These are phyloP conservation scores for Darwinula stevensoni DNA, from an alignment of 2,888 invertebrate genomes.

Conservation along the genomic window DNA sequence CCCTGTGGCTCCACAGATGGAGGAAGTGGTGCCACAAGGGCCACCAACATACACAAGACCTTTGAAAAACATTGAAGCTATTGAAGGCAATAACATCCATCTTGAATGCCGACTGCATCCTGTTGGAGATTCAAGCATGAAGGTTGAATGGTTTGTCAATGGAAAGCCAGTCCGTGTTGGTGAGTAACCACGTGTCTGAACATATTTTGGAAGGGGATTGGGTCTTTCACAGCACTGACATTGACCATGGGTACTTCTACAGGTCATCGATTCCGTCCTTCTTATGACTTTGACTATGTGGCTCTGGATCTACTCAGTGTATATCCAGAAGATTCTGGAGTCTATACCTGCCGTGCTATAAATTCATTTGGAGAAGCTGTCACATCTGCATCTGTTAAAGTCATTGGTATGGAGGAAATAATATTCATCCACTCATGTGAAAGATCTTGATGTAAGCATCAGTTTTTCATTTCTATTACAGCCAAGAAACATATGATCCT, in stretches of 20 bases:
- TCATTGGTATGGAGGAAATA: slow-evolving; percentile 30
- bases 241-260: too few species aligned
- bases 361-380: slow-evolving; percentile 83
- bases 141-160: slow-evolving; percentile 86
- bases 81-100: slow-evolving; percentile 71
- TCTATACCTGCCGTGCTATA: slow-evolving; percentile 77
- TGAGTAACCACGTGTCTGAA: too few species aligned
- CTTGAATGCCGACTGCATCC: slow-evolving; percentile 70
- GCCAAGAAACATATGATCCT: slow-evolving; percentile 46
- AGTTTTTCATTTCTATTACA: slow-evolving; percentile 13
- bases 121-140: slow-evolving; percentile 62
- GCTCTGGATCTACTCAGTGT: slow-evolving; percentile 83
- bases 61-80: slow-evolving; percentile 58
- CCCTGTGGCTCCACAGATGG: slow-evolving; percentile 24
- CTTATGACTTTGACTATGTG: slow-evolving; percentile 88
- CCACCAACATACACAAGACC: slow-evolving; percentile 63
- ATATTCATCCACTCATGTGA: too few species aligned
- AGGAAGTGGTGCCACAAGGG: slow-evolving; percentile 53
- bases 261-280: slow-evolving; percentile 65
- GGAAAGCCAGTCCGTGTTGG: slow-evolving; percentile 72
- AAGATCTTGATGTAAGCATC: too few species aligned
- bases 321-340: slow-evolving; percentile 87
- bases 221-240: too few species aligned
- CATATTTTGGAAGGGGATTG: too few species aligned
- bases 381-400: slow-evolving; percentile 62